Conservation (phyloP, 2,113 vertebrate genomes). For the Elephantulus edwardii region DNA sequence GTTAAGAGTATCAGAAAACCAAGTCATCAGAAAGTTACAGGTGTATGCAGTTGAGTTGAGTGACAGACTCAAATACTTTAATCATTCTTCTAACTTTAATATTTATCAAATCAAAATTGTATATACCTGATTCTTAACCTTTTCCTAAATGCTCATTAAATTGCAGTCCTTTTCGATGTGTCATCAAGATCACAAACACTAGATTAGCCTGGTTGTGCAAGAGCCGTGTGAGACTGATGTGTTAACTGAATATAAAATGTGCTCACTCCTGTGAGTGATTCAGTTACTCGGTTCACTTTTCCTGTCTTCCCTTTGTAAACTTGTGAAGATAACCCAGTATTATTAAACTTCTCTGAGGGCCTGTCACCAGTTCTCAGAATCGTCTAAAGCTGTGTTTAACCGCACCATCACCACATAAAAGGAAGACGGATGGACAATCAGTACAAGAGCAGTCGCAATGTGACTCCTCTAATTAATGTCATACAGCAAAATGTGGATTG, state of each 20-base stretch:
- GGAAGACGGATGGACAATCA: too few species aligned
- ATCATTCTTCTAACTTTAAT: conserved; percentile 39
- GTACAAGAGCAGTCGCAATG: too few species aligned
- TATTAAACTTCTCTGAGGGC: background rate
- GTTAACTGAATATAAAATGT: background rate
- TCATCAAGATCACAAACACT: background rate
- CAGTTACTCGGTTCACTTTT: background rate
- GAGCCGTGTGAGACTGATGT: background rate
- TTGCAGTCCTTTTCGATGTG: background rate
- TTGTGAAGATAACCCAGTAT: background rate
- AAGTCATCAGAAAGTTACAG: background rate
- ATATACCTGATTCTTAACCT: background rate
- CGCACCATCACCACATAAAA: too few species aligned
- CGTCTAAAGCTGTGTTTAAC: background rate
- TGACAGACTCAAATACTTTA: background rate
- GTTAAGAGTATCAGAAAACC: conserved; percentile 37
- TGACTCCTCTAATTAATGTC: too few species aligned
- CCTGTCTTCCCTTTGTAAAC: background rate
- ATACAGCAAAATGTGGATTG: too few species aligned
- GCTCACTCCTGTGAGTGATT: background rate
- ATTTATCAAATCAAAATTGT: background rate
- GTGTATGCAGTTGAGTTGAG: background rate
- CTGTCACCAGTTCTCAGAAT: background rate
- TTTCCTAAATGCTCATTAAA: background rate
- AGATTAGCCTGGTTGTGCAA: background rate